Evolutionary conservation across 2,797 vertebrate genomes (phyloP).

Genomic region (Protosalanx chinensis): DNA sequence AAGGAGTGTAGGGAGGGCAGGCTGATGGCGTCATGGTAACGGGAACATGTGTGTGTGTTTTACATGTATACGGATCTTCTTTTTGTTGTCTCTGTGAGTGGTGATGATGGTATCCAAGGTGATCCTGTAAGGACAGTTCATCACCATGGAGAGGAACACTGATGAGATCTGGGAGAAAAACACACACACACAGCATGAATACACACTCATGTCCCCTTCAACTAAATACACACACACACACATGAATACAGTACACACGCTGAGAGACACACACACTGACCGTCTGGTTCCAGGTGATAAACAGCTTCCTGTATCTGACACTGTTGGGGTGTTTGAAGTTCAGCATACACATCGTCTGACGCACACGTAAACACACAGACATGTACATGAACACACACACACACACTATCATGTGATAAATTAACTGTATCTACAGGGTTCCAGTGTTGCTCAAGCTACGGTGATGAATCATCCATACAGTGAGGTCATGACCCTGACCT

Average conservation of each 20-base stretch:
- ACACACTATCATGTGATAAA: neutral
- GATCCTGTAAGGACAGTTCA: constrained; percentile 54
- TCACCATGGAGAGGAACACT: constrained; percentile 73
- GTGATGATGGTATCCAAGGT: constrained; percentile 59
- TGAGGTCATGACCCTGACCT: constrained; percentile 12
- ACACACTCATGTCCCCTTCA: neutral
- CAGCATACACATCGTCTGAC: constrained; percentile 21
- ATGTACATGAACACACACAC: neutral
- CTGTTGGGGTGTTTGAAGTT: constrained; percentile 19
- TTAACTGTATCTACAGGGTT: neutral
- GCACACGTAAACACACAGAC: neutral
- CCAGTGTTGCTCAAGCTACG: too few relatives aligned
- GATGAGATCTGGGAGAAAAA: constrained; percentile 63
- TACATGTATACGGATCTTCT: constrained; percentile 43
- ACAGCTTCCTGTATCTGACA: constrained; percentile 24
- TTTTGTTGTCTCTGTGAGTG: constrained; percentile 49
- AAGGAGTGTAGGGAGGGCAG: neutral
- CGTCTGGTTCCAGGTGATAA: constrained; percentile 21
- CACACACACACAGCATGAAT: neutral
- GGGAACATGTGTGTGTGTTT: neutral
- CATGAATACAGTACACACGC: neutral
- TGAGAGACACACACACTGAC: neutral
- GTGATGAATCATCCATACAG: neutral
- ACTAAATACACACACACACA: neutral
- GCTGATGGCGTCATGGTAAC: too few relatives aligned